Evolutionary conservation across 2,113 vertebrate species (phyloP).

Genomic region (Leucopsar rothschildi): DNA sequence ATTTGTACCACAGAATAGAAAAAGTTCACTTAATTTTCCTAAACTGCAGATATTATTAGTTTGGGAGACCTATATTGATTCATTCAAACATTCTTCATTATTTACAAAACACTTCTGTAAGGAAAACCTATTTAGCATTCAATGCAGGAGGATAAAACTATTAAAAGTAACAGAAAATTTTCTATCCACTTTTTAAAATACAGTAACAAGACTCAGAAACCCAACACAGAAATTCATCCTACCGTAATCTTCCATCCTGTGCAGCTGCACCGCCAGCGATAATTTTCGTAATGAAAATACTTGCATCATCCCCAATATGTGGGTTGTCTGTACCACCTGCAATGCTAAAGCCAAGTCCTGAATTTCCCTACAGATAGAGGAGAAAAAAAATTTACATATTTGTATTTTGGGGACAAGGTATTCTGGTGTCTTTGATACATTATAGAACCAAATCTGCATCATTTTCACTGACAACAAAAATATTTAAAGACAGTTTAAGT

Average conservation of each 20-base stretch:
- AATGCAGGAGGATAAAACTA: background rate
- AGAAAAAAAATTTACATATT: background rate
- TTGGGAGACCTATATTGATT: no score
- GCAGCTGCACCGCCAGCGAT: slow-evolving; percentile 94
- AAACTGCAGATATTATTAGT: background rate
- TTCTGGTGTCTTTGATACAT: background rate
- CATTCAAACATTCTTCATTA: background rate
- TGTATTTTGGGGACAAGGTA: background rate
- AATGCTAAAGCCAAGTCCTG: slow-evolving; percentile 98
- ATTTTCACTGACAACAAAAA: background rate
- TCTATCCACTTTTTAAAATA: background rate
- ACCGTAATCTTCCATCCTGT: slow-evolving; percentile 94
- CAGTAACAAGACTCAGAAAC: background rate
- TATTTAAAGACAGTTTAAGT: background rate
- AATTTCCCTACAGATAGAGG: slow-evolving; percentile 82
- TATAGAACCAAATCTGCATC: background rate
- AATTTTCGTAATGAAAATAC: slow-evolving; percentile 98
- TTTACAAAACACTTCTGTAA: background rate
- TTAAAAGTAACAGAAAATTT: background rate
- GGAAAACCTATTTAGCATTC: background rate
- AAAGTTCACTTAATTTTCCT: background rate
- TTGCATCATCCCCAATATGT: slow-evolving; percentile 95
- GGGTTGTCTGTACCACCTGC: slow-evolving; percentile 97
- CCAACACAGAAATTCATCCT: slow-evolving; percentile 23
- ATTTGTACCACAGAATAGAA: background rate